A percentile compares a stretch with the other conserved stretches of the same genome.
These are phyloP conservation scores for Epistrophe eligans DNA, from an alignment of 2,888 invertebrate genomes.

Conservation along the genomic window DNA sequence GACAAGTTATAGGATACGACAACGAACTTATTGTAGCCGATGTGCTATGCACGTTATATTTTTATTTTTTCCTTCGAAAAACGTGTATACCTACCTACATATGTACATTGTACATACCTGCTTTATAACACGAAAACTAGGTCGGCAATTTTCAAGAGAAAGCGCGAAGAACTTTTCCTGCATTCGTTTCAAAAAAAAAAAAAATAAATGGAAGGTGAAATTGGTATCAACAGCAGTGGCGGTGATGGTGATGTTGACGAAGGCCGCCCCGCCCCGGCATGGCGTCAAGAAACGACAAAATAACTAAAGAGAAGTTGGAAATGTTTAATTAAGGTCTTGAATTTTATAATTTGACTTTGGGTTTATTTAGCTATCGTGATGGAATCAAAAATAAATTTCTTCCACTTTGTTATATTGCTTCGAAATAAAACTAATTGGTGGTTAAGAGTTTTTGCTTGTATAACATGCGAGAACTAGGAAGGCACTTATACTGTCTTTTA, in stretches of 20 bases:
- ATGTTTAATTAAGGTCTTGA: slow-evolving; percentile 54
- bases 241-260: neutral
- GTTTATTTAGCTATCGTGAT: slow-evolving; percentile 45
- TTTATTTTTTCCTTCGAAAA: slow-evolving; percentile 12
- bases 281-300: slow-evolving; percentile 22
- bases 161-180: slow-evolving; percentile 21
- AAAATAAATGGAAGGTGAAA: neutral
- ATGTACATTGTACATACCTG: too few species aligned
- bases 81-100: neutral
- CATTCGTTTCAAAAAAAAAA: neutral
- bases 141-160: slow-evolving; percentile 47
- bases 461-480: neutral
- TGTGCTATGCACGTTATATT: slow-evolving; percentile 52
- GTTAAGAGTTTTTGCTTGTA: neutral
- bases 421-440: slow-evolving; percentile 31
- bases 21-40: slow-evolving; percentile 53
- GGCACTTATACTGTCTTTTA: neutral
- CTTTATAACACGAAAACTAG: slow-evolving; percentile 49
- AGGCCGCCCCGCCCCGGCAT: neutral
- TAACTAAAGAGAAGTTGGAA: slow-evolving; percentile 24
- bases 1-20: slow-evolving; percentile 57
- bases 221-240: neutral
- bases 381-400: slow-evolving; percentile 40
- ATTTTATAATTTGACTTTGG: slow-evolving; percentile 45
- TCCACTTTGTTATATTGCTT: slow-evolving; percentile 41